Evolutionary conservation across 2,888 invertebrate genomes (phyloP).

Genomic region (Heliconius charithonia): DNA sequence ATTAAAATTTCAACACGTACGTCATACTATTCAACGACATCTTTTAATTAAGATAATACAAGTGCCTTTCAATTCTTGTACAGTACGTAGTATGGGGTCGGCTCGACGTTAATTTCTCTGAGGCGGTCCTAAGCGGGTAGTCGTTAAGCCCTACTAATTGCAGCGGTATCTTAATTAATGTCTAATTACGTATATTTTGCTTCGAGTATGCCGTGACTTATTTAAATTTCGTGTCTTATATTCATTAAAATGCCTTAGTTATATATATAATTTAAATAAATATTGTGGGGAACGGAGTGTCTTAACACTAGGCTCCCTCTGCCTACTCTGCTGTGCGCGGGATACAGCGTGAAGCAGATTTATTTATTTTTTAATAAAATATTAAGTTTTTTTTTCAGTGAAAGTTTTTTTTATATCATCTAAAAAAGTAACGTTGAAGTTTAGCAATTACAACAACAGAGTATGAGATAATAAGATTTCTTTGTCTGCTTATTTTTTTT

Average conservation of each 20-base stretch:
- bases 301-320: too few relatives aligned
- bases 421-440: not conserved
- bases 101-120: constrained; percentile 52
- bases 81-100: constrained; percentile 33
- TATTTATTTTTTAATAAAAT: not conserved
- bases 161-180: constrained; percentile 51
- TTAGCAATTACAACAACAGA: not conserved
- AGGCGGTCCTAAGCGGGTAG: constrained; percentile 51
- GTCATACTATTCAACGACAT: not conserved
- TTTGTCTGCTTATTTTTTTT: not conserved
- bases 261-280: too few relatives aligned
- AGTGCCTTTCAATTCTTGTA: constrained; percentile 1
- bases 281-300: too few relatives aligned
- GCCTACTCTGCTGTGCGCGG: too few relatives aligned
- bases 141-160: constrained; percentile 55
- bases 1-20: not conserved
- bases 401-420: not conserved
- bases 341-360: too few relatives aligned
- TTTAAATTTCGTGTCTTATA: constrained; percentile 11
- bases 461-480: not conserved
- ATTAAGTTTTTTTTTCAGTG: not conserved
- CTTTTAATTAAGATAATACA: constrained; percentile 14
- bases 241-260: not conserved
- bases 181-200: constrained; percentile 52
- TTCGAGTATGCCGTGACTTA: constrained; percentile 34